These are phyloP conservation scores for Aricia agestis DNA, from an alignment of 1,140 invertebrate genomes.

Conservation along the genomic window DNA sequence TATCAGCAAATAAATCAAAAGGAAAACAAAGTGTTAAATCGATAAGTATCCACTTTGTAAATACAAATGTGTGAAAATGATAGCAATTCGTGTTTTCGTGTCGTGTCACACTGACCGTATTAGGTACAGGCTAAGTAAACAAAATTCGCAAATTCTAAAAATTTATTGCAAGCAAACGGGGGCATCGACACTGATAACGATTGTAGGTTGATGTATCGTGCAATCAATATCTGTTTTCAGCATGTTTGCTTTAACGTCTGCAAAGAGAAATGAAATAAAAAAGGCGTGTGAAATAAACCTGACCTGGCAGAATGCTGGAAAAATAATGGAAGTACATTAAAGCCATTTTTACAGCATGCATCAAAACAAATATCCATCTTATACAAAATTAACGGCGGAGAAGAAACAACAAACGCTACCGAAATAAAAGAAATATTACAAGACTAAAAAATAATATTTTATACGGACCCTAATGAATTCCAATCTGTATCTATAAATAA, in stretches of 20 bases:
- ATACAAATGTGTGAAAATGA: slow-evolving; percentile 13
- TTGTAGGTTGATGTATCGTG: background rate
- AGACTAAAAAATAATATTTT: background rate
- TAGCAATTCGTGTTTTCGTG: slow-evolving; percentile 22
- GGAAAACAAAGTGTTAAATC: background rate
- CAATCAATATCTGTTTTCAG: background rate
- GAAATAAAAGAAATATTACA: background rate
- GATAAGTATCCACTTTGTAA: background rate
- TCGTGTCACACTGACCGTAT: slow-evolving; percentile 31
- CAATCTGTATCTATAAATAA: background rate
- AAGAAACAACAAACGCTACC: no score
- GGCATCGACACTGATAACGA: background rate
- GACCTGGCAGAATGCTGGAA: background rate
- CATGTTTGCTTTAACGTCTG: background rate
- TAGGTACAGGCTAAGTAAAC: slow-evolving; percentile 6
- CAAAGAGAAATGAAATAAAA: background rate
- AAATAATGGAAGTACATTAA: background rate
- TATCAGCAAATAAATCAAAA: background rate
- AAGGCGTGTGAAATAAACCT: background rate
- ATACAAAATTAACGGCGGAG: no score
- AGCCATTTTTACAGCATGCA: background rate
- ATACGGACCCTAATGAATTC: background rate
- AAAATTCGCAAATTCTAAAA: background rate
- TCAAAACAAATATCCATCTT: background rate
- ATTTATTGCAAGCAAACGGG: background rate